A percentile compares a stretch with the other conserved stretches of the same genome.
phyloP scores from a whole-genome alignment of 1,140 invertebrate genomes.

The Anoplophora glabripennis region DNA sequence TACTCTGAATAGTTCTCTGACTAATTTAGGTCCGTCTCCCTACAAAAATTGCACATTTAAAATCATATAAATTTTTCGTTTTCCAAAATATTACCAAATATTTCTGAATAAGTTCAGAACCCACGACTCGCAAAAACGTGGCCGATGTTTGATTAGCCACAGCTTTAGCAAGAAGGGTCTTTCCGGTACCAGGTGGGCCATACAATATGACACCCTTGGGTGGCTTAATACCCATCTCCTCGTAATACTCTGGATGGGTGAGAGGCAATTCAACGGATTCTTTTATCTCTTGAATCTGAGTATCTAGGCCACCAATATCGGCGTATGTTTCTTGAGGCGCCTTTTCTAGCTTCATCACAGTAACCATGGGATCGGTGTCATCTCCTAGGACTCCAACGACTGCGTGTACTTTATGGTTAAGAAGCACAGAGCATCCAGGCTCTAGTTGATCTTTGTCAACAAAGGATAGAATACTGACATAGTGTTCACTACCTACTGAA shows the following conservation, averaged over 20 bases:
- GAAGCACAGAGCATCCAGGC: constrained; percentile 96
- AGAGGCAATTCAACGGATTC: constrained; percentile 98
- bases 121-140: constrained; percentile 97
- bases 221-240: constrained; percentile 99
- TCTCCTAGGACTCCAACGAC: constrained; percentile 98
- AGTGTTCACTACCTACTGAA: constrained; percentile 99
- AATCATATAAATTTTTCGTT: constrained; percentile 3
- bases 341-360: constrained; percentile 99
- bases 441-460: constrained; percentile 99
- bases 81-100: constrained; percentile 69
- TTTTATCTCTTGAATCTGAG: constrained; percentile 99
- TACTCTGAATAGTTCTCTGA: constrained; percentile 95
- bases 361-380: constrained; percentile 99
- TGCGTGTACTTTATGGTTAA: constrained; percentile 99
- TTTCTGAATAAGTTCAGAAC: constrained; percentile 99
- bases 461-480: constrained; percentile 98
- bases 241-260: constrained; percentile 99
- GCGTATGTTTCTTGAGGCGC: constrained; percentile 99
- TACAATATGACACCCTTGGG: constrained; percentile 99
- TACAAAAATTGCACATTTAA: constrained; percentile 42
- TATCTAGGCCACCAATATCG: constrained; percentile 99
- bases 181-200: constrained; percentile 97
- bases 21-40: constrained; percentile 98
- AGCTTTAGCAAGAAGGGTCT: constrained; percentile 97
- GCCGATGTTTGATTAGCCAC: constrained; percentile 99